Conservation (phyloP, 2,113 vertebrate species). For the Lasiurus borealis region DNA sequence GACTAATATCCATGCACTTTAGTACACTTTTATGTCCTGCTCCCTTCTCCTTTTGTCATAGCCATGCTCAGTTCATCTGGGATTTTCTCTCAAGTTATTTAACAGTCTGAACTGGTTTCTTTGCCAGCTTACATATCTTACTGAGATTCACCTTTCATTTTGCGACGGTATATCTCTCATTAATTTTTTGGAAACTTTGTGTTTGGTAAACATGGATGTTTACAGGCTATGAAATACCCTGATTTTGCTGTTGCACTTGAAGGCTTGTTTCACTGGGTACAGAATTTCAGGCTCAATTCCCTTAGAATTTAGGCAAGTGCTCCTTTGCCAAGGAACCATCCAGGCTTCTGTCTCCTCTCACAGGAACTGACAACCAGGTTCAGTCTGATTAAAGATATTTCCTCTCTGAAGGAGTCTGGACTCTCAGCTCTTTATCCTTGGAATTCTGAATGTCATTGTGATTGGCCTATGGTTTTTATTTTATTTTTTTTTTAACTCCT, state of each 20-base stretch:
- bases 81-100: neutral
- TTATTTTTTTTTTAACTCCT: neutral
- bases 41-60: neutral
- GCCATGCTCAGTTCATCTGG: neutral
- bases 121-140: neutral
- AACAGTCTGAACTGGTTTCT: neutral
- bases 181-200: neutral
- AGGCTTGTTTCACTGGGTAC: neutral
- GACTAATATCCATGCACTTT: no score
- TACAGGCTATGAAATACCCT: neutral
- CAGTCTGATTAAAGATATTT: neutral
- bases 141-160: neutral
- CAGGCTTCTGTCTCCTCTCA: neutral
- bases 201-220: neutral
- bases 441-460: neutral
- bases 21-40: neutral
- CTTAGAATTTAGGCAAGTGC: neutral
- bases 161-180: neutral
- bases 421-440: neutral
- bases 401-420: neutral
- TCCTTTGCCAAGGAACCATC: neutral
- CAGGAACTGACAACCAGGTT: neutral
- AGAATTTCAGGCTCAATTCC: neutral
- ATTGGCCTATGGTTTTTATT: fast-evolving
- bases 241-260: neutral